Conservation (phyloP, 2,888 invertebrate species). For the Automeris io region DNA sequence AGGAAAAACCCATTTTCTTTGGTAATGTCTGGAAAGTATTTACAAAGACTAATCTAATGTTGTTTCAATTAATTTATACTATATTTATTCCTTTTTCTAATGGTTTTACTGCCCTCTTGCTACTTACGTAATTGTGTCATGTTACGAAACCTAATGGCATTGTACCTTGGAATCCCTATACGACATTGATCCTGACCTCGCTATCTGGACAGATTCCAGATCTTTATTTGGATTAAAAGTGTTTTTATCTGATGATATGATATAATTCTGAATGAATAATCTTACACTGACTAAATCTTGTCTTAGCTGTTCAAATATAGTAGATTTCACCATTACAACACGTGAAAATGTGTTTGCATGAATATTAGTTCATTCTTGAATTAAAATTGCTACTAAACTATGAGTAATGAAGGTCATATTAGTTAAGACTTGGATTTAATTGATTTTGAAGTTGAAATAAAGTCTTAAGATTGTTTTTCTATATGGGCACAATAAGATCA, state of each 20-base stretch:
- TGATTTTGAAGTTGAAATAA: too few species aligned
- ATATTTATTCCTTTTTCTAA: not conserved
- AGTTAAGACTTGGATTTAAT: too few species aligned
- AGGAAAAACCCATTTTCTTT: not conserved
- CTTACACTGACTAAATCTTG: not conserved
- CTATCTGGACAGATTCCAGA: slow-evolving; percentile 3
- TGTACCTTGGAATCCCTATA: slow-evolving; percentile 39
- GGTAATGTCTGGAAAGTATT: not conserved
- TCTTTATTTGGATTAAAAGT: not conserved
- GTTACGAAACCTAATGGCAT: slow-evolving; percentile 50
- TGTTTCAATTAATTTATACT: not conserved
- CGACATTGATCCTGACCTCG: slow-evolving; percentile 72
- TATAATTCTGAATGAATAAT: not conserved
- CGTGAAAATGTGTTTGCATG: not conserved
- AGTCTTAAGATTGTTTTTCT: too few species aligned
- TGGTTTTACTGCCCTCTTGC: slow-evolving; percentile 16
- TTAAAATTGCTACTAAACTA: too few species aligned
- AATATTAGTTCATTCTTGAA: not conserved
- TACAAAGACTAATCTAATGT: not conserved
- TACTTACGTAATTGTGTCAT: slow-evolving; percentile 63
- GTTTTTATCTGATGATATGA: not conserved
- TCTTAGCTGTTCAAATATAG: not conserved
- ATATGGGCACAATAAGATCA: too few species aligned
- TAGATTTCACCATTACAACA: not conserved
- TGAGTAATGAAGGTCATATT: too few species aligned